These are phyloP conservation scores for Sporophila hypoxantha DNA, from an alignment of 2,113 vertebrate genomes.

Conservation along the genomic window DNA sequence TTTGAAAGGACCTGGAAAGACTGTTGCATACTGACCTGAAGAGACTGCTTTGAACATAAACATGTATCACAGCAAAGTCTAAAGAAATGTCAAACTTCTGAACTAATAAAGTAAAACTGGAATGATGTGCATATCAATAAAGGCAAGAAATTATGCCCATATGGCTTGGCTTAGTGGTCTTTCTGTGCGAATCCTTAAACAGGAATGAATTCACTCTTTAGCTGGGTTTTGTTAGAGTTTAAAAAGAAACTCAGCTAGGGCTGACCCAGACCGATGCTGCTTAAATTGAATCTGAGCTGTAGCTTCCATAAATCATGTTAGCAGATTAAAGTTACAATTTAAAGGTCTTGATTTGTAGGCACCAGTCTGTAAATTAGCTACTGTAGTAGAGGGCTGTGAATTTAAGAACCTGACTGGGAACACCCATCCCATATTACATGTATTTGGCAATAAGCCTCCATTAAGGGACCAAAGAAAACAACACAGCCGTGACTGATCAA, in stretches of 20 bases:
- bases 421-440: not conserved
- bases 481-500: not conserved
- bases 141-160: not conserved
- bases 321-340: not conserved
- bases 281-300: not conserved
- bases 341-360: not conserved
- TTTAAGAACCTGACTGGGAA: not conserved
- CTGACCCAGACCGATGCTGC: not conserved
- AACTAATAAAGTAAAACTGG: not conserved
- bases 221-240: not conserved
- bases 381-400: not conserved
- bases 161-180: not conserved
- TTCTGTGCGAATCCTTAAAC: not conserved
- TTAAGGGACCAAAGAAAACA: not conserved
- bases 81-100: not conserved
- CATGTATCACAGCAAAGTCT: not conserved
- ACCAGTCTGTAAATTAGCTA: not conserved
- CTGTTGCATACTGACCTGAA: not conserved
- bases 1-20: not conserved
- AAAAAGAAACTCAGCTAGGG: not conserved
- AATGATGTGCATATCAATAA: not conserved
- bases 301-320: not conserved
- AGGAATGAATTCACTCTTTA: not conserved
- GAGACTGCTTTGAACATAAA: not conserved
- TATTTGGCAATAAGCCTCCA: not conserved